Conservation (phyloP, 2,113 vertebrate species). For the Mesembrinibis cayennensis region DNA sequence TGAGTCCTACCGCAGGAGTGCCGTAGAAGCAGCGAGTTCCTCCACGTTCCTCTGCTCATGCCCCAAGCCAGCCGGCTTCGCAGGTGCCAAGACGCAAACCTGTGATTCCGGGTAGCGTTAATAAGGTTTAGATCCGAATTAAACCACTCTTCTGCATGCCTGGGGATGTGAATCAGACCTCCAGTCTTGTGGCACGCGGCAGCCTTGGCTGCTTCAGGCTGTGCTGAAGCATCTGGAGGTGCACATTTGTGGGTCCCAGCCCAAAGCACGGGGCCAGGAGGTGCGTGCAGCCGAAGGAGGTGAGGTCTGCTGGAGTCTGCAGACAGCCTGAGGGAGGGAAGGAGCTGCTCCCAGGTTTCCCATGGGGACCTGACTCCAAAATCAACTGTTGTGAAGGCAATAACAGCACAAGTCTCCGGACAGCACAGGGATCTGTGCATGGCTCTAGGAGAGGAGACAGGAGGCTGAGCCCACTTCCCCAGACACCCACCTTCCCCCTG, state of each 20-base stretch:
- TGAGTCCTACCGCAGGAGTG: background rate
- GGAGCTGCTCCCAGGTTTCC: background rate
- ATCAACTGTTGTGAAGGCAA: background rate
- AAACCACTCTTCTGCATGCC: background rate
- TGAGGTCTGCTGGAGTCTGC: background rate
- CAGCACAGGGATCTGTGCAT: background rate
- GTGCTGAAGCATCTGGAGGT: background rate
- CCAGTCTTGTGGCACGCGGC: background rate
- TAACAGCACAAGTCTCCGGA: rapidly evolving
- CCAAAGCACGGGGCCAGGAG: background rate
- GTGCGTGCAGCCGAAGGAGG: background rate
- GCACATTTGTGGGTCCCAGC: background rate
- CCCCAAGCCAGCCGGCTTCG: background rate
- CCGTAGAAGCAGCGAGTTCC: background rate
- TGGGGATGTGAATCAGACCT: background rate
- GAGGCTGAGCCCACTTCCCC: background rate
- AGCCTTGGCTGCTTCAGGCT: background rate
- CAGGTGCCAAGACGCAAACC: background rate
- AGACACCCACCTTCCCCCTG: background rate
- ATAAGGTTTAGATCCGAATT: background rate
- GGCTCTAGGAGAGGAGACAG: background rate
- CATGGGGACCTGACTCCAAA: background rate
- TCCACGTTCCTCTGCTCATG: rapidly evolving
- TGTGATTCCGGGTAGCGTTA: background rate
- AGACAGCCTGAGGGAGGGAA: background rate